Conservation (phyloP, 1,140 invertebrate species). For the Drosophila ananassae region DNA sequence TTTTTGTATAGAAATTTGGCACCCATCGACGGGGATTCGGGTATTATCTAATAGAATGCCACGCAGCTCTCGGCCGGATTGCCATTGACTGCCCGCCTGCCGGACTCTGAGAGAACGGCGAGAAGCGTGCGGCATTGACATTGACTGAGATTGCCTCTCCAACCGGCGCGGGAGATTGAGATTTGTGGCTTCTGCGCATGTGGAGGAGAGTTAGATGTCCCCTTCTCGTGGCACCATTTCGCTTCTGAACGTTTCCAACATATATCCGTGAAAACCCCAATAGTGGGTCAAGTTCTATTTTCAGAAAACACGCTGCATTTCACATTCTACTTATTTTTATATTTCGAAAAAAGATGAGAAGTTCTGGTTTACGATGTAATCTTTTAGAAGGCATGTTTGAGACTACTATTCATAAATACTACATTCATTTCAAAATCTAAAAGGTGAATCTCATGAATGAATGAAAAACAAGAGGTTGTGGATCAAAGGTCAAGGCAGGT, state of each 20-base stretch:
- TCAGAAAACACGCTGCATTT: constrained; percentile 31
- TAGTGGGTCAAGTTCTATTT: constrained; percentile 66
- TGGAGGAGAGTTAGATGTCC: constrained; percentile 21
- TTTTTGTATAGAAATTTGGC: constrained; percentile 53
- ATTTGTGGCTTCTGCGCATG: constrained; percentile 15
- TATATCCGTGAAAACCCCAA: constrained; percentile 4
- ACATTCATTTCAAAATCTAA: no score
- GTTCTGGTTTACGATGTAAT: not conserved
- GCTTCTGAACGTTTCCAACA: constrained; percentile 5
- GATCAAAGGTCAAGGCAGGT: constrained; percentile 33
- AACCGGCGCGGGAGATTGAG: constrained; percentile 10
- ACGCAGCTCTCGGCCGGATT: constrained; percentile 28
- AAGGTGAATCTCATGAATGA: not conserved
- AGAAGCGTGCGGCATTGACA: constrained; percentile 3
- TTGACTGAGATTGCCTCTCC: constrained; percentile 37
- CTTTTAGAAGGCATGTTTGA: no score
- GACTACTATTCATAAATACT: no score
- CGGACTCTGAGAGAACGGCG: not conserved
- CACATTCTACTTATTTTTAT: constrained; percentile 3
- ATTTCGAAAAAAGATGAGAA: not conserved
- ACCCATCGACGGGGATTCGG: constrained; percentile 15
- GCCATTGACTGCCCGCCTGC: constrained; percentile 59
- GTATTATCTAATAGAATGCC: constrained; percentile 56
- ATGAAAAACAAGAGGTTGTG: constrained; percentile 3
- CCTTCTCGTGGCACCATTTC: constrained; percentile 15